A percentile compares a stretch with the other conserved stretches of the same genome.
These are phyloP conservation scores for Schizopygopsis pylzovi DNA, from an alignment of 2,797 vertebrate species.

Conservation along the genomic window DNA sequence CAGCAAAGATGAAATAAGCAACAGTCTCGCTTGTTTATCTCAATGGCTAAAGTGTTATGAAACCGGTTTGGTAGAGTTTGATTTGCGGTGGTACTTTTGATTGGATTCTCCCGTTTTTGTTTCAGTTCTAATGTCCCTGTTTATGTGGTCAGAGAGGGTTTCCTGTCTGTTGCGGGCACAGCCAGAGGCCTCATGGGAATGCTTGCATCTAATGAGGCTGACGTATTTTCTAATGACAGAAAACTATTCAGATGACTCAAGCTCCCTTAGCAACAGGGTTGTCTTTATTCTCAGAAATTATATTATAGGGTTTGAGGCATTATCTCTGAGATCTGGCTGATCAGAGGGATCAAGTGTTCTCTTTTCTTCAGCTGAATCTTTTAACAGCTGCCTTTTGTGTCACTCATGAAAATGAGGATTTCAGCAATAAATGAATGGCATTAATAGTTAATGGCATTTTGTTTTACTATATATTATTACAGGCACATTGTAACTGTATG, in stretches of 20 bases:
- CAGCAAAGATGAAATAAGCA: slow-evolving; percentile 54
- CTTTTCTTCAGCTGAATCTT: background rate
- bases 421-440: background rate
- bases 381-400: background rate
- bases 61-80: slow-evolving; percentile 53
- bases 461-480: background rate
- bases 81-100: slow-evolving; percentile 56
- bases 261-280: background rate
- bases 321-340: background rate
- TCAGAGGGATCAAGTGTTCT: background rate
- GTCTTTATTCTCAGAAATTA: slow-evolving; percentile 6
- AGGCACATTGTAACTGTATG: background rate
- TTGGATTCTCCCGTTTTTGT: slow-evolving; percentile 66
- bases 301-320: background rate
- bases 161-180: slow-evolving; percentile 55
- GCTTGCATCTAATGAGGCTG: slow-evolving; percentile 38
- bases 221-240: slow-evolving; percentile 39
- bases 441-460: background rate
- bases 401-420: background rate
- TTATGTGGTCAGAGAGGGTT: slow-evolving; percentile 55
- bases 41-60: slow-evolving; percentile 56
- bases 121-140: slow-evolving; percentile 44
- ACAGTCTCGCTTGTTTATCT: slow-evolving; percentile 45
- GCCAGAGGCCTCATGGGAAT: slow-evolving; percentile 22
- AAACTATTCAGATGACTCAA: slow-evolving; percentile 28